Evolutionary conservation across 2,113 vertebrate genomes (phyloP).

Genomic region (Pogona vitticeps): DNA sequence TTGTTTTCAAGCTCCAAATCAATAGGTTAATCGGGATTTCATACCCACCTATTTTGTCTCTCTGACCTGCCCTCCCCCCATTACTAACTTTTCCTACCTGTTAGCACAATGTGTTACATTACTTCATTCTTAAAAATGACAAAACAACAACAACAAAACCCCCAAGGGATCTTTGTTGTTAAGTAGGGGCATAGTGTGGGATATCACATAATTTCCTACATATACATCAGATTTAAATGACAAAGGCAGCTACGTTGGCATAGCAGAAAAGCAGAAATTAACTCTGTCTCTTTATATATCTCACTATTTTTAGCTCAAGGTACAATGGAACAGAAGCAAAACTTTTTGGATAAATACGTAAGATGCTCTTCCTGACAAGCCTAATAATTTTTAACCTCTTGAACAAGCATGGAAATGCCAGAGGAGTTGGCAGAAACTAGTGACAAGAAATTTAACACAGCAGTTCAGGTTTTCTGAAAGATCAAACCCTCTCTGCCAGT

Average conservation of each 20-base stretch:
- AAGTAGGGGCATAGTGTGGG: too few species aligned
- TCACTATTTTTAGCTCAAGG: slow-evolving; percentile 53
- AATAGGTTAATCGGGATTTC: background rate
- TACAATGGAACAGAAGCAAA: slow-evolving; percentile 52
- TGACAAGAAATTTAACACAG: slow-evolving; percentile 59
- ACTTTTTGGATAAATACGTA: slow-evolving; percentile 53
- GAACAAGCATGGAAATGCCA: slow-evolving; percentile 68
- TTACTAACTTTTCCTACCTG: background rate
- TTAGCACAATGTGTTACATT: background rate
- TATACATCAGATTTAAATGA: slow-evolving; percentile 28
- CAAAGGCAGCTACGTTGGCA: slow-evolving; percentile 39
- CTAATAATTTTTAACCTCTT: slow-evolving; percentile 59
- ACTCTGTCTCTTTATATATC: slow-evolving; percentile 19
- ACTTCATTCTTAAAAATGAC: slow-evolving; percentile 2
- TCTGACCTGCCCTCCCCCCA: background rate
- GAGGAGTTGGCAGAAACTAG: slow-evolving; percentile 62
- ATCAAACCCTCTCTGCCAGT: slow-evolving; percentile 34
- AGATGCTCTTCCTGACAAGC: slow-evolving; percentile 65
- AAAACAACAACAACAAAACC: background rate
- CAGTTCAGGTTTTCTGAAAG: slow-evolving; percentile 39
- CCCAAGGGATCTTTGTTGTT: slow-evolving; percentile 8
- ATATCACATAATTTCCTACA: slow-evolving; percentile 44
- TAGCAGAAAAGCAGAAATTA: slow-evolving; percentile 15
- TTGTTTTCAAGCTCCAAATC: background rate
- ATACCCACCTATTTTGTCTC: background rate